phyloP scores from a whole-genome alignment of 2,888 invertebrate genomes.

The Arge pagana region DNA sequence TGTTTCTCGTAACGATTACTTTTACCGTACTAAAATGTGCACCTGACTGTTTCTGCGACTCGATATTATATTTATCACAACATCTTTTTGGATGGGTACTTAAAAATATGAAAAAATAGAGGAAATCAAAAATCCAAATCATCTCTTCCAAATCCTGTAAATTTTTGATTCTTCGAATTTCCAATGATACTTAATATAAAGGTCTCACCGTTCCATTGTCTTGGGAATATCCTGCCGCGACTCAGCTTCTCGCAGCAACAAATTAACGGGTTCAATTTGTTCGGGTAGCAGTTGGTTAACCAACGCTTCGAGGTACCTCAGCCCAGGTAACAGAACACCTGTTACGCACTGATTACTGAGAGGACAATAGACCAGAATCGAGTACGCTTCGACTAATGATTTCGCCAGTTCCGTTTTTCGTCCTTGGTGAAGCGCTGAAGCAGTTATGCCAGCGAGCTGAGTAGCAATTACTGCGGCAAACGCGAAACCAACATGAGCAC shows the following conservation, averaged over 20 bases:
- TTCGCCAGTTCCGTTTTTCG: slow-evolving; percentile 65
- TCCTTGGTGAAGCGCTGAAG: slow-evolving; percentile 63
- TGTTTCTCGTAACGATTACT: background rate
- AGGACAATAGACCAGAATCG: slow-evolving; percentile 63
- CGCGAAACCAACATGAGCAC: slow-evolving; percentile 12
- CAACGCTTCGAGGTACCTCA: slow-evolving; percentile 61
- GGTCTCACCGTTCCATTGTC: slow-evolving; percentile 51
- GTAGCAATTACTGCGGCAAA: slow-evolving; percentile 65
- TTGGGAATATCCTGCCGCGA: slow-evolving; percentile 55
- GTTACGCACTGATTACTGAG: slow-evolving; percentile 60
- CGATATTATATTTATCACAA: too few relatives aligned
- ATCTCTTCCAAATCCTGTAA: too few relatives aligned
- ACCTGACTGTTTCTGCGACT: too few relatives aligned
- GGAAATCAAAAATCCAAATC: too few relatives aligned
- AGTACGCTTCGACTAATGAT: slow-evolving; percentile 69
- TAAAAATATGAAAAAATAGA: too few relatives aligned
- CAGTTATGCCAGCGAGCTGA: slow-evolving; percentile 64
- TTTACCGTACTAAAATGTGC: background rate
- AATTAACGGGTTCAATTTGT: slow-evolving; percentile 61
- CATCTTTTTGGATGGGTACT: too few relatives aligned
- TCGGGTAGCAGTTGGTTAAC: slow-evolving; percentile 59
- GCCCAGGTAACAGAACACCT: slow-evolving; percentile 60
- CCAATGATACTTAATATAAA: too few relatives aligned
- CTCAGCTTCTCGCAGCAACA: slow-evolving; percentile 63
- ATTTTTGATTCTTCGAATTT: too few relatives aligned